Evolutionary conservation across 2,797 vertebrate genomes (phyloP).

Genomic region (Erethizon dorsatum): DNA sequence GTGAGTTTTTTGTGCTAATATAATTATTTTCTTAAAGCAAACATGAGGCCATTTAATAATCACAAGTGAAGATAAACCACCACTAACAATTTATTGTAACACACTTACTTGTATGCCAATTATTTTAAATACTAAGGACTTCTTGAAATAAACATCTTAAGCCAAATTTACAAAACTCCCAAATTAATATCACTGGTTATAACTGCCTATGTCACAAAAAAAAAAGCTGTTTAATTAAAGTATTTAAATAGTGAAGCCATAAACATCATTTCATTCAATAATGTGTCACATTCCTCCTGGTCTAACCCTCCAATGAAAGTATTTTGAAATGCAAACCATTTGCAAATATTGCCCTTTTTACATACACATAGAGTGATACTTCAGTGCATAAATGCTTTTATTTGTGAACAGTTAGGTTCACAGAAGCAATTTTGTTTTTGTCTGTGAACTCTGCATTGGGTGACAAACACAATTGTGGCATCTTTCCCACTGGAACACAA

Average conservation of each 20-base stretch:
- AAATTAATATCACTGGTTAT: not conserved
- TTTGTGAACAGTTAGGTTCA: not conserved
- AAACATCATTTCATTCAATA: constrained; percentile 4
- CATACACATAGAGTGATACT: not conserved
- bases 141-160: not conserved
- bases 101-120: not conserved
- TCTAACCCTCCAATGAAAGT: not conserved
- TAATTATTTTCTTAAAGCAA: not conserved
- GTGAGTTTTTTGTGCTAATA: not conserved
- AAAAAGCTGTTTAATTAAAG: not conserved
- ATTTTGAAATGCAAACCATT: not conserved
- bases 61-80: not conserved
- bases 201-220: not conserved
- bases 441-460: not conserved
- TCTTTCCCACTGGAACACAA: not conserved
- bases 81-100: not conserved
- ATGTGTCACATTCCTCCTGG: not conserved
- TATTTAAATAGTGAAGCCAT: not conserved
- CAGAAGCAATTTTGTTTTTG: not conserved
- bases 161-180: not conserved
- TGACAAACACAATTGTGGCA: rapidly evolving
- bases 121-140: not conserved
- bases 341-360: not conserved
- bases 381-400: not conserved
- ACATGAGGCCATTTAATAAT: not conserved